Base-by-base conservation (phyloP, 2,888 invertebrate species). In the Sminthurinus aureus region DNA sequence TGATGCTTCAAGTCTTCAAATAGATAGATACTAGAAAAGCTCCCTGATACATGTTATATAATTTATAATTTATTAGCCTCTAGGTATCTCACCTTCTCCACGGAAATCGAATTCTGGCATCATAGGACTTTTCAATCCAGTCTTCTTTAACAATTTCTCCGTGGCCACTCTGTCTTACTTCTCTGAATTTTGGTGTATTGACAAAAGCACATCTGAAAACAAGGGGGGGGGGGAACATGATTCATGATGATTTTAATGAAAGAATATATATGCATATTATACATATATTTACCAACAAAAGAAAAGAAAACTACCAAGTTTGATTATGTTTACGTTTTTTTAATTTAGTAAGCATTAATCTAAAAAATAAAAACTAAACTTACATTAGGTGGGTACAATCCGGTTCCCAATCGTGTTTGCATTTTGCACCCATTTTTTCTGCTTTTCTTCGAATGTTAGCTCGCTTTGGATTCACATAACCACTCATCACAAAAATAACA, bases 341-440 rank as follows among this genome's bases (percentile, higher is more conserved):
- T 12, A 12, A 58, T 15, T 15, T 9, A 15, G 58, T 12, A 58
- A 58, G 15, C 9, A 58, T 58, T 58, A 58, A 12, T 15, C 58
- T 9, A 58, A 12, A 9, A 52, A 52, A 52, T 52, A 52, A 52
- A 12, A 13, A 64, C 2, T 12, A 22, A 4, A 67, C 94, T 92
- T 91, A 96, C 96, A 98, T 92, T 86, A 98, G 93, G 91, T 97
- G 97, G 9, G 96, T 97, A 90, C 95, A 96, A 50, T 90, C 90
- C 22, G 90, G 89, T 79, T 92, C 92, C 96, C 96, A 97, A 91
- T 95, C 95, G 0, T 93, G 91, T 90, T 92, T 93, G 89, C 95
- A 96, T 87, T 91, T 92, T 0, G 96, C 97, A 1, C 97, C 97
- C 93, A 98, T 93, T 81, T 93, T 92, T 4, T 94, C 84, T 9